Evolutionary conservation across 2,888 invertebrate species (phyloP), one percentile per base, ranked within the genome.

Genomic region (Salpingus planirostris): DNA sequence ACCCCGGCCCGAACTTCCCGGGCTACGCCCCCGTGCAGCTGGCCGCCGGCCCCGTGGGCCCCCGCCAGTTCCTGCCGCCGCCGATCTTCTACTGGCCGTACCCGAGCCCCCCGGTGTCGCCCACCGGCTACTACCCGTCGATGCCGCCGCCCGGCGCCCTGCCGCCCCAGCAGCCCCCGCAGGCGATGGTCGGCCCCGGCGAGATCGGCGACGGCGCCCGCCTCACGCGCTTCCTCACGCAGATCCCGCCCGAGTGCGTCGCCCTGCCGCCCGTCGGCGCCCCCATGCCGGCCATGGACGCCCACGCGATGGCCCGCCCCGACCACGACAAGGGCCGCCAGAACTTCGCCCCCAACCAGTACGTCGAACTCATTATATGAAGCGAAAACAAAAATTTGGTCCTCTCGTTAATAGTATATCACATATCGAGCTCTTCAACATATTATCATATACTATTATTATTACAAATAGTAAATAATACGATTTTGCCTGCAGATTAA

Each of bases 31-130:
- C 62, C 1, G 55, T 63, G 8, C 63, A 56, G 29, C 46, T 65
- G 29, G 60, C 62, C 10, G 58, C 59, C 3, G 65, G 67, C 6
- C 66, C 67, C 22, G 33, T 62, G 22, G 60, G 55, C 7, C 61
- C 61, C 11, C 44, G 63, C 33, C 64, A 57, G 36, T 74, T 72
- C 46, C 72, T 72, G 46, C 71, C 73, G 21, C 79, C 79, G 15
- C 77, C 78, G 31, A 74, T 82, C 39, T 80, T 91, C 50, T 91
- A 91, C 69, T 93, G 91, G 91, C 84, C 87, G 0, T 92, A 92
- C 68, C 91, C 92, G 26, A 90, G 90, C 51, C 92, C 92, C 21
- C 92, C 92, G 0, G 90, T 92, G 11, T 91, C 91, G 24, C 92
- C 92, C 1, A 90, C 90, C 21, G 85, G 81, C 52, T 87, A 87